A percentile compares a stretch with the other conserved stretches of the same genome.
These are phyloP conservation scores for Lasioglossum pauxillum DNA, from an alignment of 2,888 invertebrate genomes.

Conservation along the genomic window DNA sequence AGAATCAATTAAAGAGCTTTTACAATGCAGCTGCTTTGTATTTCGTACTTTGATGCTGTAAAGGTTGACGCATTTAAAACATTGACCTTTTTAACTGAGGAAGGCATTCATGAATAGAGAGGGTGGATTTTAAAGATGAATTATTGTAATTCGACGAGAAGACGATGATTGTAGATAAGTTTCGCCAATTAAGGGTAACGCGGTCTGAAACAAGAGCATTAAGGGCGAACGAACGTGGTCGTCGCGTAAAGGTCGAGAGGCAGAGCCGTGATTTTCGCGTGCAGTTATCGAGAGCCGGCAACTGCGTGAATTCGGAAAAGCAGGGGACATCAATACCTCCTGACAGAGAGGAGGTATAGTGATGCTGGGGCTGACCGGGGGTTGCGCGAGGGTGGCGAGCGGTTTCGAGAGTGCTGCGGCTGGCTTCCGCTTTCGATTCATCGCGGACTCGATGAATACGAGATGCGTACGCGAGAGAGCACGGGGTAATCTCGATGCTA, in stretches of 20 bases:
- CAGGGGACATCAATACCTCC: background rate
- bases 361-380: background rate
- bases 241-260: background rate
- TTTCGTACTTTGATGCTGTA: background rate
- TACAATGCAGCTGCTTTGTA: background rate
- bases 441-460: constrained; percentile 48
- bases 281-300: background rate
- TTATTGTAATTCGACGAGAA: background rate
- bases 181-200: background rate
- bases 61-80: background rate
- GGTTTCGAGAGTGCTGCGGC: constrained; percentile 24
- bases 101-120: background rate
- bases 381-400: background rate
- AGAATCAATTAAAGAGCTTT: background rate
- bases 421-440: constrained; percentile 59
- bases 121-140: background rate
- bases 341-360: background rate
- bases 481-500: constrained; percentile 64
- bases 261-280: background rate
- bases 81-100: background rate
- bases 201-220: background rate
- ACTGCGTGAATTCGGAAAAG: constrained; percentile 2
- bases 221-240: background rate
- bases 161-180: background rate
- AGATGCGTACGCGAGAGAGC: constrained; percentile 48